Conservation (phyloP, 2,113 vertebrate genomes). For the Misgurnus anguillicaudatus region DNA sequence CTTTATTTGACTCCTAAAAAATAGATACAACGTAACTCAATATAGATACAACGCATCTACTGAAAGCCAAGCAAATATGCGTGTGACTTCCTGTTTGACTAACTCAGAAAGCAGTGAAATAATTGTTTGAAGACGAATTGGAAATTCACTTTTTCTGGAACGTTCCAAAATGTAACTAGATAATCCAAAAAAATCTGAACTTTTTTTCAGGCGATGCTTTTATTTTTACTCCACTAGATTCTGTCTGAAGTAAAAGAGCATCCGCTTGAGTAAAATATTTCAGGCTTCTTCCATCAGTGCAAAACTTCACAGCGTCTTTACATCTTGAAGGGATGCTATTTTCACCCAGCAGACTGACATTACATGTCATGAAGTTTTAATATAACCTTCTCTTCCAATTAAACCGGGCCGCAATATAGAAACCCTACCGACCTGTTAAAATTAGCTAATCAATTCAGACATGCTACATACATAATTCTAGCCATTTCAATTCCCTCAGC, state of each 20-base stretch:
- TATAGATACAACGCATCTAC: slow-evolving; percentile 4
- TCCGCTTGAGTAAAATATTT: background rate
- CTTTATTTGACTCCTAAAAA: background rate
- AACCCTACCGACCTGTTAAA: slow-evolving; percentile 11
- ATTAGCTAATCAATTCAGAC: slow-evolving; percentile 67
- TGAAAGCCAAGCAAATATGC: background rate
- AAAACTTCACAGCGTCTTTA: background rate
- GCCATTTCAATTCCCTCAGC: slow-evolving; percentile 36
- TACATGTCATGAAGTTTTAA: background rate
- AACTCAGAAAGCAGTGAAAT: background rate
- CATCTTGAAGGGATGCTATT: background rate
- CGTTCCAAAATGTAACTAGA: background rate
- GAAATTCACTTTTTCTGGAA: slow-evolving; percentile 9
- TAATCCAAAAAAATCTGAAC: background rate
- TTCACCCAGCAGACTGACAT: background rate
- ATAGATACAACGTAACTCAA: background rate
- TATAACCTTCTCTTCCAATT: slow-evolving; percentile 22
- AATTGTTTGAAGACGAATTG: background rate
- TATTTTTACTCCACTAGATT: background rate
- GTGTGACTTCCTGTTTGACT: slow-evolving; percentile 9
- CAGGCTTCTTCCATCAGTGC: background rate
- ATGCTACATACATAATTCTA: slow-evolving; percentile 49
- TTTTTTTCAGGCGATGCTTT: background rate
- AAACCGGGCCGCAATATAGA: slow-evolving; percentile 3
- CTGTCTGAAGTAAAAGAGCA: background rate